phyloP scores from a whole-genome alignment of 2,888 invertebrate genomes.

The Chydorus sphaericus region DNA sequence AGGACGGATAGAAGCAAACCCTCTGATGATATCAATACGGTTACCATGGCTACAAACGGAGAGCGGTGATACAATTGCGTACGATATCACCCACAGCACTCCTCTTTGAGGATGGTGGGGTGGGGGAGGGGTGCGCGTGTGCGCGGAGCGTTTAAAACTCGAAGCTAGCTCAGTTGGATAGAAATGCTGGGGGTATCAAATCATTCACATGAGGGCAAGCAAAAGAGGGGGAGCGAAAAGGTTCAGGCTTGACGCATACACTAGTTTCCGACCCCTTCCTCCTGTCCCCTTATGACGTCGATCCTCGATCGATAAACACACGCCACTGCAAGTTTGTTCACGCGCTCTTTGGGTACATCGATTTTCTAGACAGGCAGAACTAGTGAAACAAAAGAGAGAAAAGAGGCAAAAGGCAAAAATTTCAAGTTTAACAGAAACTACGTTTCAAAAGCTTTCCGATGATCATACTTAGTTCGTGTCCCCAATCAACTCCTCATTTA shows the following conservation, averaged over 20 bases:
- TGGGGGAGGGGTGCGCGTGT: background rate
- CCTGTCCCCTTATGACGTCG: too few relatives aligned
- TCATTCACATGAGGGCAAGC: background rate
- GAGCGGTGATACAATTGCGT: background rate
- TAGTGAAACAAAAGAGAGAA: too few relatives aligned
- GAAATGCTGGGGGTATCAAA: background rate
- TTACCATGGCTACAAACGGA: constrained; percentile 1
- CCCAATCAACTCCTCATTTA: too few relatives aligned
- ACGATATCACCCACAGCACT: background rate
- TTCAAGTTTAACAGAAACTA: too few relatives aligned
- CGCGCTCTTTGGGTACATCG: too few relatives aligned
- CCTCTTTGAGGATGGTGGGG: background rate
- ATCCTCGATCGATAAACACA: too few relatives aligned
- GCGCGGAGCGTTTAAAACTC: background rate
- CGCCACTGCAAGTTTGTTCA: too few relatives aligned
- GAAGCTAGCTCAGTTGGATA: background rate
- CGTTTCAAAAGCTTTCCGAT: too few relatives aligned
- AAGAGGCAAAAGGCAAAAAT: too few relatives aligned
- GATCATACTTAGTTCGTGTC: too few relatives aligned
- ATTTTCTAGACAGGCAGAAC: too few relatives aligned
- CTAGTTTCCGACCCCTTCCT: too few relatives aligned
- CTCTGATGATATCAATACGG: constrained; percentile 8
- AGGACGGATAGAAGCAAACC: background rate
- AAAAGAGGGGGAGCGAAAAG: background rate
- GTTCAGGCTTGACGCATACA: background rate